phyloP scores from a whole-genome alignment of 2,888 invertebrate species.

The Aporophyla lueneburgensis region DNA sequence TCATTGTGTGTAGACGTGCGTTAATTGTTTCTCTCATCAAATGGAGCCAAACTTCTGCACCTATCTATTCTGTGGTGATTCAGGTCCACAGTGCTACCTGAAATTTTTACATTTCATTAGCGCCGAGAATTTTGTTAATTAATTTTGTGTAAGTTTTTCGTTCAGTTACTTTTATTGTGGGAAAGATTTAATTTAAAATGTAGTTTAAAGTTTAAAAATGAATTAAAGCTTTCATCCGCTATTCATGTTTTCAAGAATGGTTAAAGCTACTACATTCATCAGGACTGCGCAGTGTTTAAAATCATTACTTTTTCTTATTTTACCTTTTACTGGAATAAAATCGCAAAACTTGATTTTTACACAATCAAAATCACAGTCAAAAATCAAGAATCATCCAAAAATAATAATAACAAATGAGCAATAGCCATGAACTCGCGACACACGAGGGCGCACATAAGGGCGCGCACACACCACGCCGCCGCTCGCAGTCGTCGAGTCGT shows the following conservation, averaged over 20 bases:
- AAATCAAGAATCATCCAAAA: slow-evolving; percentile 15
- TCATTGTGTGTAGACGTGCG: neutral
- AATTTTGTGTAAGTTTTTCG: slow-evolving; percentile 52
- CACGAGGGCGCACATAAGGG: slow-evolving; percentile 33
- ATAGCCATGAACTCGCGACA: slow-evolving; percentile 11
- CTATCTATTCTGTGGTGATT: neutral
- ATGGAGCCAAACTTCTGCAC: neutral
- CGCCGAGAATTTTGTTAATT: slow-evolving; percentile 51
- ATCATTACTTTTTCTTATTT: neutral
- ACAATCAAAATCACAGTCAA: neutral
- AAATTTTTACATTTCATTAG: slow-evolving; percentile 59
- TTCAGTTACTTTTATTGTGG: slow-evolving; percentile 38
- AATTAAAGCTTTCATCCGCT: neutral
- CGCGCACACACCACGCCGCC: slow-evolving; percentile 16
- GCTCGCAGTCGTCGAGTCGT: slow-evolving; percentile 14
- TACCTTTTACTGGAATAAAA: neutral
- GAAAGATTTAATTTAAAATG: slow-evolving; percentile 32
- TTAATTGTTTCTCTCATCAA: neutral
- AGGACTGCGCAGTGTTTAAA: neutral
- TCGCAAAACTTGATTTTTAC: neutral
- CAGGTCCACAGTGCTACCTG: slow-evolving; percentile 30
- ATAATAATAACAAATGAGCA: slow-evolving; percentile 10
- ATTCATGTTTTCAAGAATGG: neutral
- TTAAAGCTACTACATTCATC: neutral
- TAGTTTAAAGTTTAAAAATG: slow-evolving; percentile 27